Evolutionary conservation across 2,888 invertebrate genomes (phyloP).

Genomic region (Pimpla rufipes): DNA sequence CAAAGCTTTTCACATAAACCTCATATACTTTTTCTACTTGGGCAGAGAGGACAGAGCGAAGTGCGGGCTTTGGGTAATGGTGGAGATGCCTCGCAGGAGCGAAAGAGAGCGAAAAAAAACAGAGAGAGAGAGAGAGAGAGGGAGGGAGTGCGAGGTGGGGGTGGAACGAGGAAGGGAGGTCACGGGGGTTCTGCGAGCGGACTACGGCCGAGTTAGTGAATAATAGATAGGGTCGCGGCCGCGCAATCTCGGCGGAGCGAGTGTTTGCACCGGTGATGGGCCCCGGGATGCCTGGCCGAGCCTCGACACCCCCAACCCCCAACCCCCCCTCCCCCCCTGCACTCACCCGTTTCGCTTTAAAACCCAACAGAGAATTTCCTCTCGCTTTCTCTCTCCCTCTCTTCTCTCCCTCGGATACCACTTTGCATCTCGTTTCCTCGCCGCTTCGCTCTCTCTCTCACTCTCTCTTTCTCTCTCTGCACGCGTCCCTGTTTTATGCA

Average conservation of each 20-base stretch:
- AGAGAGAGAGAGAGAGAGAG: conserved; percentile 27
- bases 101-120: conserved; percentile 21
- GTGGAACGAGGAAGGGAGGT: conserved; percentile 45
- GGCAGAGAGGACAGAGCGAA: conserved; percentile 32
- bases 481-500: conserved; percentile 75
- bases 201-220: conserved; percentile 78
- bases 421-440: conserved; percentile 35
- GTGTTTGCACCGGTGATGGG: conserved; percentile 85
- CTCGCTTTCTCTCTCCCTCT: conserved; percentile 23
- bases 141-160: conserved; percentile 22
- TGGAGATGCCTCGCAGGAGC: conserved; percentile 5
- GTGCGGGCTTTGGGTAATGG: conserved; percentile 26
- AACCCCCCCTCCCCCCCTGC: conserved; percentile 50
- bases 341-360: conserved; percentile 61
- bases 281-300: conserved; percentile 69
- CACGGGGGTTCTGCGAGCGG: conserved; percentile 38
- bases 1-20: too few relatives aligned
- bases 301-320: conserved; percentile 55
- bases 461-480: conserved; percentile 20
- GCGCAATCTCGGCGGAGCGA: conserved; percentile 83
- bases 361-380: conserved; percentile 56
- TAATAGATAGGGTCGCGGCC: conserved; percentile 84
- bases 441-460: not conserved
- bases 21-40: too few relatives aligned
- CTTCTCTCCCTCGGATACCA: conserved; percentile 29